A percentile compares a stretch with the other conserved stretches of the same genome.
These are phyloP conservation scores for Lathronympha strigana DNA, from an alignment of 2,888 invertebrate species.

Conservation along the genomic window DNA sequence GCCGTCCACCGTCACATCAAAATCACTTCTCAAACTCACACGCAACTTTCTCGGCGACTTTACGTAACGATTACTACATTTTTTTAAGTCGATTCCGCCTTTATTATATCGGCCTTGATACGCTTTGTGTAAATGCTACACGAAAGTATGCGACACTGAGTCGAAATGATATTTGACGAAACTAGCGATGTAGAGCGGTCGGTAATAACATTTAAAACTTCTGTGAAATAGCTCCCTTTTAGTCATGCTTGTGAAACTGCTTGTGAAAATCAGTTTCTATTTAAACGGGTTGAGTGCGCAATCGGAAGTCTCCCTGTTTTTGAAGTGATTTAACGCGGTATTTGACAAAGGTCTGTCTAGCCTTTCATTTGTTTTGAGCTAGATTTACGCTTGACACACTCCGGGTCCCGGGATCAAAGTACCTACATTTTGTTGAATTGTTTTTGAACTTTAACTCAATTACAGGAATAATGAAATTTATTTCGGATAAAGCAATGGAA, in stretches of 20 bases:
- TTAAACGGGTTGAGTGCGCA: slow-evolving; percentile 42
- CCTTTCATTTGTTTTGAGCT: not conserved
- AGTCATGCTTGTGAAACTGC: slow-evolving; percentile 64
- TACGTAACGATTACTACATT: slow-evolving; percentile 69
- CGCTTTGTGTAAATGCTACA: slow-evolving; percentile 59
- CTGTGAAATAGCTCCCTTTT: slow-evolving; percentile 60
- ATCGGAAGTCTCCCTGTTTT: slow-evolving; percentile 42
- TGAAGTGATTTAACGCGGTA: slow-evolving; percentile 33
- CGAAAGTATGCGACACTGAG: slow-evolving; percentile 58
- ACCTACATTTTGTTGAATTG: not conserved
- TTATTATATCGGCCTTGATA: slow-evolving; percentile 69
- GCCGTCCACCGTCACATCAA: slow-evolving; percentile 40
- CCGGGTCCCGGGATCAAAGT: not conserved
- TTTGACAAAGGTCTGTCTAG: slow-evolving; percentile 3
- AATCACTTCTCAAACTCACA: slow-evolving; percentile 57
- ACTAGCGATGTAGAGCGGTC: slow-evolving; percentile 53
- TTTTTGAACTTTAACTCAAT: not conserved
- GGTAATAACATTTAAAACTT: slow-evolving; percentile 51
- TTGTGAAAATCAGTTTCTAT: slow-evolving; percentile 45
- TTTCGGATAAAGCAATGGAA: too few species aligned
- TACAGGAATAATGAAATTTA: too few species aligned
- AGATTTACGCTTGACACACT: not conserved
- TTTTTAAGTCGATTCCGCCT: slow-evolving; percentile 66
- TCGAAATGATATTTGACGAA: slow-evolving; percentile 69
- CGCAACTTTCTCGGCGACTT: slow-evolving; percentile 65